Conservation (phyloP, 2,888 invertebrate genomes). For the Dugesia japonica region DNA sequence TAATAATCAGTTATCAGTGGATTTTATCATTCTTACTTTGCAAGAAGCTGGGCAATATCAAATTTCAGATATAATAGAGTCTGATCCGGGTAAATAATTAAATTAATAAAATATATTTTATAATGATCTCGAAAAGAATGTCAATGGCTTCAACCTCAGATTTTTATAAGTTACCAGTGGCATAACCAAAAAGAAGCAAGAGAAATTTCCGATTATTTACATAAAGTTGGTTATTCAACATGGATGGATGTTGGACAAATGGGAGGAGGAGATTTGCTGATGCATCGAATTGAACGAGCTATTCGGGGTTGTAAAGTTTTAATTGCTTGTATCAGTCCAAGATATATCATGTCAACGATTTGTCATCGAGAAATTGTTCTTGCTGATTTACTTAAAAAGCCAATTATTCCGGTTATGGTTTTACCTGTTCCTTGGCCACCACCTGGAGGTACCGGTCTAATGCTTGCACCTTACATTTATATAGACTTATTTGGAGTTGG, state of each 20-base stretch:
- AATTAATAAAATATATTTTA: too few relatives aligned
- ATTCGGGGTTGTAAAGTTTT: constrained; percentile 45
- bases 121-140: too few relatives aligned
- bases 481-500: constrained; percentile 48
- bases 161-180: not conserved
- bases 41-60: not conserved
- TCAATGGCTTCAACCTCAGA: not conserved
- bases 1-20: constrained; percentile 12
- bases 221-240: not conserved
- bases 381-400: constrained; percentile 48
- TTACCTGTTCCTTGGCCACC: constrained; percentile 49
- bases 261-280: not conserved
- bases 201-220: constrained; percentile 1
- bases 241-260: constrained; percentile 13
- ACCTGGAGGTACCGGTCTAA: constrained; percentile 44
- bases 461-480: constrained; percentile 48
- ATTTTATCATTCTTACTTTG: not conserved
- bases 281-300: constrained; percentile 46
- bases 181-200: not conserved
- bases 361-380: constrained; percentile 48
- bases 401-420: constrained; percentile 49
- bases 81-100: not conserved
- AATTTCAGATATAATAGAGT: not conserved
- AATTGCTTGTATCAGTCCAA: constrained; percentile 46
- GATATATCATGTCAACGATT: constrained; percentile 47